Percentiles rank a stretch among this genome's conserved stretches.
phyloP scores from a whole-genome alignment of 2,888 invertebrate genomes.

The Calliphora vomitoria region DNA sequence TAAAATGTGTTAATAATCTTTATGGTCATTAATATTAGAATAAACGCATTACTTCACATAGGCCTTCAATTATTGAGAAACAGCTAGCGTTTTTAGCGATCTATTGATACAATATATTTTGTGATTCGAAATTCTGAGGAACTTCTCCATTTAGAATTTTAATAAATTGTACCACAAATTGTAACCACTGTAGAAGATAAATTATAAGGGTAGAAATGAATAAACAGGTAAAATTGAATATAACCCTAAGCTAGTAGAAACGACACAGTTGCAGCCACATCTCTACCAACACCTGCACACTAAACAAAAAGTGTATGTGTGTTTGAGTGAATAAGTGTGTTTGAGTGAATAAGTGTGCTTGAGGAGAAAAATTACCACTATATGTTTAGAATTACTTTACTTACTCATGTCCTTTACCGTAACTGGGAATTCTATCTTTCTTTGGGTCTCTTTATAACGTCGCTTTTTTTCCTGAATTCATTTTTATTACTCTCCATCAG shows the following conservation, averaged over 20 bases:
- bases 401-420: constrained; percentile 9
- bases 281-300: not conserved
- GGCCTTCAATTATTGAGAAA: too few relatives aligned
- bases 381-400: constrained; percentile 28
- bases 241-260: constrained; percentile 7
- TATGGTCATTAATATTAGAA: too few relatives aligned
- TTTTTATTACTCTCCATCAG: constrained; percentile 18
- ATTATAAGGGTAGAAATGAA: constrained; percentile 16
- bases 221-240: not conserved
- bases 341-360: constrained; percentile 4
- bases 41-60: too few relatives aligned
- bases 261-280: constrained; percentile 5
- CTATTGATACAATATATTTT: too few relatives aligned
- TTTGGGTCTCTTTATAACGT: not conserved
- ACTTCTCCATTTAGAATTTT: too few relatives aligned
- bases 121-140: too few relatives aligned
- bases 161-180: too few relatives aligned
- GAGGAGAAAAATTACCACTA: constrained; percentile 27
- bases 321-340: not conserved
- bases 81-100: too few relatives aligned
- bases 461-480: not conserved
- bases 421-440: not conserved
- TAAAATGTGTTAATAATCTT: too few relatives aligned
- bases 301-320: not conserved
- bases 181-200: not conserved